Base-by-base conservation (phyloP, 2,113 vertebrate species). In the Chionis minor region DNA sequence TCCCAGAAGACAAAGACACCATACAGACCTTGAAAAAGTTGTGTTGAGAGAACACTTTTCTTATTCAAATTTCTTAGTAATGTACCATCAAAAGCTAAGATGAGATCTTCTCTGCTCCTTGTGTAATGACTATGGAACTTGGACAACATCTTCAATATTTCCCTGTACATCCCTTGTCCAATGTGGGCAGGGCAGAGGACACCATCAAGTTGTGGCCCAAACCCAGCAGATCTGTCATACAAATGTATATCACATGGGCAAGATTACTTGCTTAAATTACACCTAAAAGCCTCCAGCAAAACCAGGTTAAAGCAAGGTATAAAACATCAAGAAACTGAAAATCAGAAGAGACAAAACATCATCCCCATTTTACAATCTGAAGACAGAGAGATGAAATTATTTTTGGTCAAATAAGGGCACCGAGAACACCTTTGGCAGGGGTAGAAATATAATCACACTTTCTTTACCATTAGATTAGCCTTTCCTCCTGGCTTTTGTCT, bases 401-500 rank as follows among this genome's bases (percentile, higher is more conserved):
- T 80, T 84, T 40, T 18, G 54, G 69, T 91, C 27, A 96, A 81
- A 65, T 54, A 45, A 89, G 69, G 77, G 27, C 83, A 91, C 58
- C 55, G 42, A 83, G 26, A 21, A 92, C 58, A 94, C 58, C 75
- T 92, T 86, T 91, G 75, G 35, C 83, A 94, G 40, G 77, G 40
- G 44, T 14, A 88, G 83, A 86, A 92, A 83, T 77, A 65, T 51
- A 95, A 92, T 90, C 54, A 86, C 71, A 78, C 35, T 42, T 79
- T 80, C 77, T 91, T 86, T 65, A 91, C 27, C 66, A 92, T 95
- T 92, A 73, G 77, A 74, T 89, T 86, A 94, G 51, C 63, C 69
- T 92, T 91, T 94, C 54, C 81, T 96, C 28, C 77, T 74, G 86
- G 77, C 63, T 97, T 94, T 91, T 84, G 28, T 38, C 89, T 89